phyloP scores from a whole-genome alignment of 1,140 invertebrate genomes.

The Heliconius hermathena region DNA sequence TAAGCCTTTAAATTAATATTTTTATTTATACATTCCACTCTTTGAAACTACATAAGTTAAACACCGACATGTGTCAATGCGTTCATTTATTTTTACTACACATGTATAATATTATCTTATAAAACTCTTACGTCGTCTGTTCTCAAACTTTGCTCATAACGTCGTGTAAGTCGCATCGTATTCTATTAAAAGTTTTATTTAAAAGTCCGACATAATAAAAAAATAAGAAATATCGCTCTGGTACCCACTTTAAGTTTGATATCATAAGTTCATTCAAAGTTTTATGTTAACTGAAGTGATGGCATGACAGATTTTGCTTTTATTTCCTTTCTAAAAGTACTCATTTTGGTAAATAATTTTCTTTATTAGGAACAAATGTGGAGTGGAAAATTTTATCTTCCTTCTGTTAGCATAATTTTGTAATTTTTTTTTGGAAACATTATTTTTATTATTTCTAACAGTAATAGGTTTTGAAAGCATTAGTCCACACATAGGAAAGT shows the following conservation, averaged over 20 bases:
- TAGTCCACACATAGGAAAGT: too few species aligned
- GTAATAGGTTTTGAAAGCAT: too few species aligned
- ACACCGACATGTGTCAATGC: neutral
- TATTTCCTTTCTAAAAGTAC: too few species aligned
- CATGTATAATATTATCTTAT: neutral
- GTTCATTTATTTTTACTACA: neutral
- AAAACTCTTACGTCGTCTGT: neutral
- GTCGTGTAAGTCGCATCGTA: neutral
- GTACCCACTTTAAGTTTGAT: neutral
- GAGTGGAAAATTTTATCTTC: too few species aligned
- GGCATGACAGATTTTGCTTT: neutral
- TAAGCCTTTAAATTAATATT: too few species aligned
- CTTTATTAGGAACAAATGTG: too few species aligned
- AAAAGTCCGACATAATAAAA: neutral
- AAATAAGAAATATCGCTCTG: slow-evolving; percentile 5
- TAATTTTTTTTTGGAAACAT: too few species aligned
- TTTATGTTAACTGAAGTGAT: neutral
- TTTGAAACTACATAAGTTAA: neutral
- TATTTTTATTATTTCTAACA: too few species aligned
- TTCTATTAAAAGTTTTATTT: slow-evolving; percentile 9
- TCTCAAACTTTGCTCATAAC: slow-evolving; percentile 1
- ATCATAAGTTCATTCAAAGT: neutral
- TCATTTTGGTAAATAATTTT: too few species aligned
- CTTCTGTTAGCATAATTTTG: too few species aligned
- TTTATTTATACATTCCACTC: too few species aligned